Percentiles rank a stretch among this genome's conserved stretches.
These are phyloP conservation scores for Sebastes kiyomatsui DNA, from an alignment of 2,797 vertebrate species.

Conservation along the genomic window DNA sequence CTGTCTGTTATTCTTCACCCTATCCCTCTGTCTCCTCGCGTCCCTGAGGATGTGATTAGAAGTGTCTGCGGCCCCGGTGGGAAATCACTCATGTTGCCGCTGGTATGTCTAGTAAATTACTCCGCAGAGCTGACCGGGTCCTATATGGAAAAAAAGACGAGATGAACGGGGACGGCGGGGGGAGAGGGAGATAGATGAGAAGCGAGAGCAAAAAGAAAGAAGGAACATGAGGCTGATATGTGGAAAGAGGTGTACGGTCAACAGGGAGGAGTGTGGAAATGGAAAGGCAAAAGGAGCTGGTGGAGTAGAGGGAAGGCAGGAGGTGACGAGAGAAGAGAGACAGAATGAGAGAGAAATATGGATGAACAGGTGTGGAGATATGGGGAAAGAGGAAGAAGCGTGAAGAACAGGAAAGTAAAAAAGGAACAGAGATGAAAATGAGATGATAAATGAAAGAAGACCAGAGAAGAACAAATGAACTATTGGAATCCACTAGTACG, in stretches of 20 bases:
- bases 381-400: background rate
- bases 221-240: constrained; percentile 12
- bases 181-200: constrained; percentile 38
- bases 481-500: background rate
- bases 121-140: constrained; percentile 39
- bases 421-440: background rate
- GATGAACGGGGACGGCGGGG: constrained; percentile 9
- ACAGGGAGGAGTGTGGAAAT: constrained; percentile 4
- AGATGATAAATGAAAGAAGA: background rate
- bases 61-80: constrained; percentile 57
- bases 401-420: background rate
- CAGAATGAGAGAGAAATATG: background rate
- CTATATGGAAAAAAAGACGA: constrained; percentile 12
- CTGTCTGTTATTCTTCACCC: constrained; percentile 58
- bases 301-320: background rate
- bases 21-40: constrained; percentile 27
- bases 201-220: constrained; percentile 11
- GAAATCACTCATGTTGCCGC: constrained; percentile 64
- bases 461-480: background rate
- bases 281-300: background rate
- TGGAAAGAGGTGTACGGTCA: background rate
- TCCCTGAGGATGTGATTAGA: constrained; percentile 78
- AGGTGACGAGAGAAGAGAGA: background rate
- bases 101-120: constrained; percentile 68
- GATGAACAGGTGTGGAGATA: background rate